phyloP scores from a whole-genome alignment of 2,797 vertebrate species.

The Premnoplex brunnescens region DNA sequence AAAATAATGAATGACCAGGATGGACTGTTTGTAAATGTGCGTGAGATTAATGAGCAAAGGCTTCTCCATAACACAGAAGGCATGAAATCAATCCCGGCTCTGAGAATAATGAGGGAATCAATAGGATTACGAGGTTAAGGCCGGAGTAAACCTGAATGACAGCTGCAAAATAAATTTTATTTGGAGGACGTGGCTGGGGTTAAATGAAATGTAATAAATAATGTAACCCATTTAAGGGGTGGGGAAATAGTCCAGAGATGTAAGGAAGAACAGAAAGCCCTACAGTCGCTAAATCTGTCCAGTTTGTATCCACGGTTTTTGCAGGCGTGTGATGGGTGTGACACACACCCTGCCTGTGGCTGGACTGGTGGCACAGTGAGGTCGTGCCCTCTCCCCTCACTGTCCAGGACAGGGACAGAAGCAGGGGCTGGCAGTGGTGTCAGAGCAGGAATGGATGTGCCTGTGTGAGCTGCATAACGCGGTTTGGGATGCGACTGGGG shows the following conservation, averaged over 20 bases:
- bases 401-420: background rate
- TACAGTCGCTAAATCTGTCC: background rate
- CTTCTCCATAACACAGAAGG: conserved; percentile 61
- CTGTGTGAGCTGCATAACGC: rapidly evolving
- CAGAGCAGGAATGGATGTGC: background rate
- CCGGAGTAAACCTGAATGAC: conserved; percentile 77
- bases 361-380: background rate
- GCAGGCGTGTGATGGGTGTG: background rate
- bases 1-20: conserved; percentile 59
- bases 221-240: conserved; percentile 64
- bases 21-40: conserved; percentile 15
- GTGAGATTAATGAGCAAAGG: conserved; percentile 67
- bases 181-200: conserved; percentile 76
- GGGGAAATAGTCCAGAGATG: conserved; percentile 44
- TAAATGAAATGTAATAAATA: conserved; percentile 80
- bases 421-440: background rate
- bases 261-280: conserved; percentile 32
- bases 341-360: background rate
- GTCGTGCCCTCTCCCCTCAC: background rate
- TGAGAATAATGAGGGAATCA: conserved; percentile 76
- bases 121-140: conserved; percentile 81
- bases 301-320: background rate
- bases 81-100: conserved; percentile 60
- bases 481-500: rapidly evolving
- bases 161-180: conserved; percentile 82